These are phyloP conservation scores for Proterorhinus semilunaris DNA, from an alignment of 2,113 vertebrate species.

Conservation along the genomic window DNA sequence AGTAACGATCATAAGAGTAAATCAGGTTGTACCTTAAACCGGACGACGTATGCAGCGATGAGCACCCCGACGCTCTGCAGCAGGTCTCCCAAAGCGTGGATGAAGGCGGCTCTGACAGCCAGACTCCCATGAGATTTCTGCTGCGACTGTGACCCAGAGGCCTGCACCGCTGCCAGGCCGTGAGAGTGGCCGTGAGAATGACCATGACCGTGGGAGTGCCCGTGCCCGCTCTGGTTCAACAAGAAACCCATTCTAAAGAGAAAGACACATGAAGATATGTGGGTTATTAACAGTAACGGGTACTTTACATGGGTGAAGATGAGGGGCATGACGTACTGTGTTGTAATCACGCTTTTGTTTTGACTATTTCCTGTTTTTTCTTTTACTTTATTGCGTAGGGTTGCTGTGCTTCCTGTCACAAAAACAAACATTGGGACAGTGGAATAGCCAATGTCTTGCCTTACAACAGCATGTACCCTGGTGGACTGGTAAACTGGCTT, in stretches of 20 bases:
- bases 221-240: slow-evolving; percentile 90
- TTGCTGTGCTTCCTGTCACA: too few relatives aligned
- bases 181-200: slow-evolving; percentile 67
- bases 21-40: slow-evolving; percentile 85
- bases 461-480: too few relatives aligned
- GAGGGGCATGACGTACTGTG: too few relatives aligned
- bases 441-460: too few relatives aligned
- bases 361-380: too few relatives aligned
- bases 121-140: slow-evolving; percentile 79
- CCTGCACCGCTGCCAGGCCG: slow-evolving; percentile 37
- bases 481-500: too few relatives aligned
- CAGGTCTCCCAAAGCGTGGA: slow-evolving; percentile 93
- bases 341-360: too few relatives aligned
- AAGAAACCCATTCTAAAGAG: slow-evolving; percentile 92
- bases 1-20: not conserved
- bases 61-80: slow-evolving; percentile 95
- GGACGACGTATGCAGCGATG: slow-evolving; percentile 91
- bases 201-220: slow-evolving; percentile 79
- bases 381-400: too few relatives aligned
- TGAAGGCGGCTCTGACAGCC: slow-evolving; percentile 91
- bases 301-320: too few relatives aligned
- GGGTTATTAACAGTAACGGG: too few relatives aligned
- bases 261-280: slow-evolving; percentile 3
- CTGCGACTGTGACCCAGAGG: slow-evolving; percentile 25
- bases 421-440: too few relatives aligned